Evolutionary conservation across 2,888 invertebrate species (phyloP), one percentile per base, ranked within the genome.

Genomic region (Dasypogon diadema): DNA sequence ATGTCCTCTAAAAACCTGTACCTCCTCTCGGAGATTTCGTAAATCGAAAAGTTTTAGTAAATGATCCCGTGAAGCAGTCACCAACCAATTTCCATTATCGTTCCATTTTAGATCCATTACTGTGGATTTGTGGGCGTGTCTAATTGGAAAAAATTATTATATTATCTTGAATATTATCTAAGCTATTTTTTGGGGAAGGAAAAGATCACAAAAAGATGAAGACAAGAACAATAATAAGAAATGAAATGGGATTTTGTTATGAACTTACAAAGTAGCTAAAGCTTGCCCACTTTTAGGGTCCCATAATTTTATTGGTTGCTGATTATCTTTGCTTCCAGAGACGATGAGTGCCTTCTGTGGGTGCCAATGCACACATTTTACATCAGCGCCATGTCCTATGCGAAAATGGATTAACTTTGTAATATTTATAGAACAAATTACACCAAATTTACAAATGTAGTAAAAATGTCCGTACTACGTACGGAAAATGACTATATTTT

Each of bases 21-120:
- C 90, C 87, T 99, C 99, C 83, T 95, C 94, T 77, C 93, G 93
- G 82, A 99, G 89, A 88, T 99, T 98, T 77, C 99, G 90, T 80
- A 99, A 92, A 86, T 99, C 99, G 88, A 99, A 99, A 75, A 99
- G 87, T 86, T 99, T 99, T 54, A 99, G 89, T 79, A 99, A 89
- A 87, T 99, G 99, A 87, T 99, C 99, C 79, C 99, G 88, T 1
- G 98, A 98, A 0, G 98, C 98, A n/a, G 98, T 98, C 74, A 99
- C 92, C 72, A 99, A 88, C 99, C 99, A 99, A 86, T 99, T 99
- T 2, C 99, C 99, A 88, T 99, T 99, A 70, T 93, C 92, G 87
- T 99, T 99, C 99, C 99, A 99, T 86, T 97, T 96, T 24, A 99
- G 90, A 85, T 99, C 98, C 98, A 99, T 99, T 12, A 99, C 99